Percentiles rank a stretch among this genome's conserved stretches.
phyloP scores from a whole-genome alignment of 2,797 vertebrate species.

The Sebastes hopkinsi region DNA sequence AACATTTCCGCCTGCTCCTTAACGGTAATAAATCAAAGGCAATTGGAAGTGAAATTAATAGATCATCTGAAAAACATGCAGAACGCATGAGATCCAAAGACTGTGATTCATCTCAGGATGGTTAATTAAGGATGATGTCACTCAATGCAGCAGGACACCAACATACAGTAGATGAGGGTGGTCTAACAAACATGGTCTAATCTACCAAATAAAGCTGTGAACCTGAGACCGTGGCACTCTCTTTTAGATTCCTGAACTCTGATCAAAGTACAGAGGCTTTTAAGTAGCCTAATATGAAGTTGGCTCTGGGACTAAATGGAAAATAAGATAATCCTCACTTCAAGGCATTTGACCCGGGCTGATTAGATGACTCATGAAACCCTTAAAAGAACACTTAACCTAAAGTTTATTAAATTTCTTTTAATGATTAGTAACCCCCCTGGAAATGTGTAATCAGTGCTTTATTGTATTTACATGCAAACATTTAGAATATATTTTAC shows the following conservation, averaged over 20 bases:
- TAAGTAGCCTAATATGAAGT: constrained; percentile 23
- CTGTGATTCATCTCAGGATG: too few species aligned
- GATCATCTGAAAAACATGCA: background rate
- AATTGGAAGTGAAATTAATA: background rate
- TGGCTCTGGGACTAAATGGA: constrained; percentile 19
- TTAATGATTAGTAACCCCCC: background rate
- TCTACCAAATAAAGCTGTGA: background rate
- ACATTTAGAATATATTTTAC: background rate
- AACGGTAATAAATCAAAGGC: background rate
- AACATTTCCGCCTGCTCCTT: background rate
- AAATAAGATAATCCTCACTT: constrained; percentile 36
- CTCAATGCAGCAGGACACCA: background rate
- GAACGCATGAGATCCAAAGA: background rate
- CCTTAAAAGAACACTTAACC: background rate
- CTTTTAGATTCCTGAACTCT: background rate
- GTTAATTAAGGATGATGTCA: background rate
- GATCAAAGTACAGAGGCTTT: constrained; percentile 33
- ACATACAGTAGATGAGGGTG: background rate
- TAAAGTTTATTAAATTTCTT: background rate
- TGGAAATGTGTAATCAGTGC: background rate
- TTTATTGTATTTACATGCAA: background rate
- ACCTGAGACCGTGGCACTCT: background rate
- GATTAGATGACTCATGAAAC: constrained; percentile 28
- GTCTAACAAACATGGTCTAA: background rate
- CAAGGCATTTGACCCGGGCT: constrained; percentile 29